Evolutionary conservation across 1,140 invertebrate species (phyloP), one percentile per base, ranked within the genome.

Genomic region (Physella acuta): DNA sequence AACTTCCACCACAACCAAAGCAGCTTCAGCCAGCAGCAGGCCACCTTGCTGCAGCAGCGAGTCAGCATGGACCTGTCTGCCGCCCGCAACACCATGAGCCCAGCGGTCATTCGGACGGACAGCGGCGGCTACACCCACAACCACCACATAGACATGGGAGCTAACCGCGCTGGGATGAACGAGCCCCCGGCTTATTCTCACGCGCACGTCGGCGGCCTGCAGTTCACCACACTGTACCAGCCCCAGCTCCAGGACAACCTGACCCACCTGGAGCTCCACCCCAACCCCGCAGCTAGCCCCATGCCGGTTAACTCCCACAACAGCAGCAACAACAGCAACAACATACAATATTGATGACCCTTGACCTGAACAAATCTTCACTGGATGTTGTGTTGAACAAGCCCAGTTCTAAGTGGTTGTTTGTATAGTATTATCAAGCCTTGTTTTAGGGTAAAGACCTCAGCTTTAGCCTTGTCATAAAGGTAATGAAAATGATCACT

Each of bases 341-440:
- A 66, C 34, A 36, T 65, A n/a, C 63, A 65, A 26, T 65, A 65
- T 51, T 65, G 61, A 64, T 58, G 8, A 44, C 39, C n/a, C n/a
- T n/a, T n/a, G n/a, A n/a, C n/a, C n/a, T n/a, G n/a, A n/a, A n/a
- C n/a, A n/a, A n/a, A n/a, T n/a, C n/a, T n/a, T n/a, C n/a, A n/a
- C n/a, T n/a, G n/a, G n/a, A n/a, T n/a, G n/a, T n/a, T n/a, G n/a
- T n/a, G n/a, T n/a, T n/a, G n/a, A n/a, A n/a, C n/a, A n/a, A n/a
- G n/a, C n/a, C n/a, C n/a, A n/a, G n/a, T n/a, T n/a, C n/a, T n/a
- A n/a, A n/a, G n/a, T n/a, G n/a, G n/a, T n/a, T n/a, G n/a, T n/a
- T n/a, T n/a, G n/a, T n/a, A n/a, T n/a, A n/a, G n/a, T n/a, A n/a
- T n/a, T n/a, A n/a, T n/a, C n/a, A n/a, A n/a, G n/a, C n/a, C n/a